Conservation (phyloP, 1,140 invertebrate genomes). For the Tetramorium simillimum region DNA sequence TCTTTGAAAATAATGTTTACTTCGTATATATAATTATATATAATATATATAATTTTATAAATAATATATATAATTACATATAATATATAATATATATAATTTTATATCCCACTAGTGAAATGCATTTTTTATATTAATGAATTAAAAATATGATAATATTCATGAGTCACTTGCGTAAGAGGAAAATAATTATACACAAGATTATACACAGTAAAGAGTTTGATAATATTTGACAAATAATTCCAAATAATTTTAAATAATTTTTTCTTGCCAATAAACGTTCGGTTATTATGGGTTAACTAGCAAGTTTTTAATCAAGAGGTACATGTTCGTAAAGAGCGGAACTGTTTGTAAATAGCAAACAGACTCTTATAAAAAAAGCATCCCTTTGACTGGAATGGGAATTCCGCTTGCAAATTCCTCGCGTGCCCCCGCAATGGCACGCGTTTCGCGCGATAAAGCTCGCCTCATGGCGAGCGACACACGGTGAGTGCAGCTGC, state of each 20-base stretch:
- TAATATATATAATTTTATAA: background rate
- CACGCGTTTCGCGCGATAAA: conserved; percentile 10
- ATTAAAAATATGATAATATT: background rate
- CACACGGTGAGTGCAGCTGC: conserved; percentile 4
- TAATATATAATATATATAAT: no score
- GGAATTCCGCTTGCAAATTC: conserved; percentile 55
- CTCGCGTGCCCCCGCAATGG: background rate
- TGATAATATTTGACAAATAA: background rate
- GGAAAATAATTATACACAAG: background rate
- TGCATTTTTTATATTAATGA: background rate
- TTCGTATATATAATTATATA: no score
- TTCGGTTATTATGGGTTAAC: background rate
- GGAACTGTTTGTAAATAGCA: background rate
- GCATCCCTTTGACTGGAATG: background rate
- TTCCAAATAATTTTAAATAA: background rate
- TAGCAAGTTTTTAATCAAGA: conserved; percentile 8
- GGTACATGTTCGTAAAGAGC: background rate
- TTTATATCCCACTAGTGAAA: background rate
- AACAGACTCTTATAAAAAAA: conserved; percentile 5
- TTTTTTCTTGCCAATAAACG: background rate
- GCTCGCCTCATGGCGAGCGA: background rate
- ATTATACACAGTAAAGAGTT: background rate
- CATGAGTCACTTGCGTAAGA: background rate
- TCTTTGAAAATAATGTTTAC: background rate
- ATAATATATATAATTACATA: no score